Evolutionary conservation across 2,888 invertebrate species (phyloP).

Genomic region (Ochropleura plecta): DNA sequence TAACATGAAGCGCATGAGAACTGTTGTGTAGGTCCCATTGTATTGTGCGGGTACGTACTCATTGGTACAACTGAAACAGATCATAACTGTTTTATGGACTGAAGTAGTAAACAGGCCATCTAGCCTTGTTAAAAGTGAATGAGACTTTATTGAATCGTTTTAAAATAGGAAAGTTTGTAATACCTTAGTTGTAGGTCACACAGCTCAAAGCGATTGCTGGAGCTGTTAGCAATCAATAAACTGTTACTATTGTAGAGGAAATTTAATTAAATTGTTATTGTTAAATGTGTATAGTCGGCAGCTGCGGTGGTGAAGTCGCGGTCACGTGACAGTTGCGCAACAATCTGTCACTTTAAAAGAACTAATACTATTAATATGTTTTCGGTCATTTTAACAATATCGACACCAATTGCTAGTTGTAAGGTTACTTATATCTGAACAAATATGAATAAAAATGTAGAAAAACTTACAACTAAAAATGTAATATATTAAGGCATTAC

Average conservation of each 20-base stretch:
- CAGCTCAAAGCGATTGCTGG: conserved; percentile 5
- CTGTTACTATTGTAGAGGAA: conserved; percentile 14
- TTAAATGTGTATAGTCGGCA: not conserved
- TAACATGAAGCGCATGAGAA: conserved; percentile 10
- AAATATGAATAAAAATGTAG: not conserved
- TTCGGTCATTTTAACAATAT: not conserved
- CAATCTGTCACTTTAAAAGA: not conserved
- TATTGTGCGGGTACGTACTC: conserved; percentile 1
- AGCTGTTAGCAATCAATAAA: conserved; percentile 7
- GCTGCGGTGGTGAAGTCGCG: not conserved
- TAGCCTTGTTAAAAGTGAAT: not conserved
- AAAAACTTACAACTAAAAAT: not conserved
- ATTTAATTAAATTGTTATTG: conserved; percentile 37
- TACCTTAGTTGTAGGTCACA: conserved; percentile 32
- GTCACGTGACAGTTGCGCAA: conserved; percentile 8
- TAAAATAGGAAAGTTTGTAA: conserved; percentile 22
- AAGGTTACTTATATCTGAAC: not conserved
- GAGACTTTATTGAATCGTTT: not conserved
- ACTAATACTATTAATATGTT: not conserved
- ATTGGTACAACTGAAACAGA: not conserved
- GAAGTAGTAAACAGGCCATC: not conserved
- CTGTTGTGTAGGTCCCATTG: not conserved
- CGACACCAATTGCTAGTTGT: not conserved
- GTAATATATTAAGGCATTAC: not conserved
- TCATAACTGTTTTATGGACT: not conserved